phyloP scores from a whole-genome alignment of 2,888 invertebrate genomes.

The Melinaea menophilus region DNA sequence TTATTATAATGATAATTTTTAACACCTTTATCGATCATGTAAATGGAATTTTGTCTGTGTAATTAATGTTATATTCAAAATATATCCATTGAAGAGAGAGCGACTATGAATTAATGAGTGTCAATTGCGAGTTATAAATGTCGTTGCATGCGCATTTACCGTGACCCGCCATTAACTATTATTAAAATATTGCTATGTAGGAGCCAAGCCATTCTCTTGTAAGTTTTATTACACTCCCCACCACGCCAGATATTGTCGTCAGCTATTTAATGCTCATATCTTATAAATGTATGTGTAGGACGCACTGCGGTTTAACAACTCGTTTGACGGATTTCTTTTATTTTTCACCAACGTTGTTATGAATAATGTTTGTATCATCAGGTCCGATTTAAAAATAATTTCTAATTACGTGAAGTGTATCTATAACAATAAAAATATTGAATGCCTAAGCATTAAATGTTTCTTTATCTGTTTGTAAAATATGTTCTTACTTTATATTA shows the following conservation, averaged over 20 bases:
- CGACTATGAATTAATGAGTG: slow-evolving; percentile 66
- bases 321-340: slow-evolving; percentile 50
- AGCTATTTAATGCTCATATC: slow-evolving; percentile 70
- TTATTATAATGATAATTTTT: too few species aligned
- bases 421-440: neutral
- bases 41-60: neutral
- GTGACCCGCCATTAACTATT: slow-evolving; percentile 75
- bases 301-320: slow-evolving; percentile 45
- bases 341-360: slow-evolving; percentile 61
- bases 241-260: slow-evolving; percentile 70
- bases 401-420: slow-evolving; percentile 11
- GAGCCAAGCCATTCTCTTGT: slow-evolving; percentile 69
- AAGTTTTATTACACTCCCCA: slow-evolving; percentile 69
- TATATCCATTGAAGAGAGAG: slow-evolving; percentile 48
- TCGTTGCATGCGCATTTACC: slow-evolving; percentile 64
- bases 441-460: slow-evolving; percentile 10
- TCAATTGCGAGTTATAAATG: slow-evolving; percentile 72
- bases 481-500: slow-evolving; percentile 33
- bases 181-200: slow-evolving; percentile 75
- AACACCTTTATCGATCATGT: too few species aligned
- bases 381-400: slow-evolving; percentile 45
- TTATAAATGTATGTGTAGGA: slow-evolving; percentile 70
- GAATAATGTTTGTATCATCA: slow-evolving; percentile 65
- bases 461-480: slow-evolving; percentile 11
- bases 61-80: neutral